Conservation (phyloP, 2,113 vertebrate species). For the Pithys albifrons region DNA sequence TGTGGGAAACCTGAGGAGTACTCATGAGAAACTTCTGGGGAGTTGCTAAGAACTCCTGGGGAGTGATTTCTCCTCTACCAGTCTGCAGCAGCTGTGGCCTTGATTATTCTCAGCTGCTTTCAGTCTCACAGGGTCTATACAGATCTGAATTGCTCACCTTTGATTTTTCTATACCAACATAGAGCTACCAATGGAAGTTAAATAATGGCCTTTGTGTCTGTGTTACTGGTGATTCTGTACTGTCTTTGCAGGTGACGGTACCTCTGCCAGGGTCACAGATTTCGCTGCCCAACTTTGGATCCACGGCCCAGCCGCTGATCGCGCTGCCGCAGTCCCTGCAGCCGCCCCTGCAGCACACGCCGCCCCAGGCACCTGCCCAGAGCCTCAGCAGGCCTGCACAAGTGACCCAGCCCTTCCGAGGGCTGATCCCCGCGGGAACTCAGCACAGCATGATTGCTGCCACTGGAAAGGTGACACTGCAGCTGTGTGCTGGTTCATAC, state of each 20-base stretch:
- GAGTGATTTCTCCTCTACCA: too few species aligned
- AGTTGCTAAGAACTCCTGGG: too few species aligned
- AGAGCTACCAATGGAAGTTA: not conserved
- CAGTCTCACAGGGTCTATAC: too few species aligned
- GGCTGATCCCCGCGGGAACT: conserved; percentile 87
- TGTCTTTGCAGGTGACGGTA: conserved; percentile 83
- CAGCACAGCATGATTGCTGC: conserved; percentile 91
- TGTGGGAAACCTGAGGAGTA: too few species aligned
- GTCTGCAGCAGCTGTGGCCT: too few species aligned
- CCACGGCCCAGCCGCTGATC: conserved; percentile 91
- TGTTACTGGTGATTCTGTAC: conserved; percentile 11
- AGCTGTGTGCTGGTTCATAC: not conserved
- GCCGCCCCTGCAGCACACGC: conserved; percentile 81
- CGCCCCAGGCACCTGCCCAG: conserved; percentile 87
- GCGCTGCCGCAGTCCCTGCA: conserved; percentile 89
- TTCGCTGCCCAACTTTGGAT: conserved; percentile 92
- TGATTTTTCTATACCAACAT: too few species aligned
- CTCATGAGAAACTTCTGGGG: too few species aligned
- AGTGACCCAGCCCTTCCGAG: conserved; percentile 88
- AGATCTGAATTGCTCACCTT: too few species aligned
- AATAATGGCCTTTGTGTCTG: not conserved
- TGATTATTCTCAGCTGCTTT: too few species aligned
- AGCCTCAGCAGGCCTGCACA: conserved; percentile 88
- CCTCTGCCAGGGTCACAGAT: conserved; percentile 92
- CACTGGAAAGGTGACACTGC: conserved; percentile 84